Evolutionary conservation across 2,888 invertebrate species (phyloP), one percentile per base, ranked within the genome.

Genomic region (Lasioglossum oenotherae): DNA sequence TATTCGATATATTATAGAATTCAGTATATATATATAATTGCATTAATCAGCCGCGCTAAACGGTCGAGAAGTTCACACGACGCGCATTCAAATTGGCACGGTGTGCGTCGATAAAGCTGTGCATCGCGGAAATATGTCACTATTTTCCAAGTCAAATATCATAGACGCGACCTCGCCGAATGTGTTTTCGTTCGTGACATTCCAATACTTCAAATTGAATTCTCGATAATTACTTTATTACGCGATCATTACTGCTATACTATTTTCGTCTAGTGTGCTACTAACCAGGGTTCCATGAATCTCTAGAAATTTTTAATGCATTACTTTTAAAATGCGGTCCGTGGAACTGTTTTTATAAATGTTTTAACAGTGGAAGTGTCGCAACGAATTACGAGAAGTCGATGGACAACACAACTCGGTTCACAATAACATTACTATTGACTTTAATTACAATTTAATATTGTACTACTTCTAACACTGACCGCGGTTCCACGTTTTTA

Each of bases 141-240:
- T 38, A 64, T 64, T 64, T 64, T 64, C 64, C 64, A 64, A 67
- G 67, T 38, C 67, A 38, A 69, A 69, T 69, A 38, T 69, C 67
- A 69, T 38, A 69, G 35, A 69, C 10, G 23, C 10, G 23, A 6
- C 31, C 16, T 16, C 8, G 4, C 23, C 23, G 31, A 5, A 6
- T 4, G 10, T 16, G 38, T 38, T 35, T 23, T 69, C 23, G 67
- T 19, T 69, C 23, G 23, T 35, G 67, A 69, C 23, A 69, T 35
- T 69, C 23, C 67, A 38, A 69, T 69, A 69, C 8, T 69, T 38
- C 23, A 23, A 69, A 69, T 67, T 67, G 31, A 35, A 31, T 19
- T 67, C 35, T 8, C 35, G 19, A 38, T 69, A 38, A 69, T 38
- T 35, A 23, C 14, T 64, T 14, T 5, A 16, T 38, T 38, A 67